A percentile compares a stretch with the other conserved stretches of the same genome.
These are phyloP conservation scores for Rhizomys pruinosus DNA, from an alignment of 2,113 vertebrate species.

Conservation along the genomic window DNA sequence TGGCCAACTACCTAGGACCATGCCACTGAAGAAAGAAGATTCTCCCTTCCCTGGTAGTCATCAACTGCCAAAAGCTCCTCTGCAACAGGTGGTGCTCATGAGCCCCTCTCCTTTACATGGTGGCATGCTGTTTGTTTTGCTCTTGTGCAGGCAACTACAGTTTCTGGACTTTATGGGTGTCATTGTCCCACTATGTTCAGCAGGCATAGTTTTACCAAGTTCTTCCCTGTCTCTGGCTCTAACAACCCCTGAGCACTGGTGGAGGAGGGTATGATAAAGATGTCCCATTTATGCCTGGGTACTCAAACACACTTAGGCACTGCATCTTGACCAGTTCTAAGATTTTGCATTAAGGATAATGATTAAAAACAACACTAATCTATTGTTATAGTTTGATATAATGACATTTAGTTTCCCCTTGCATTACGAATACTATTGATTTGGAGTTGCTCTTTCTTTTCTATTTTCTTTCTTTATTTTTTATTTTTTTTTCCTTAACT, in stretches of 20 bases:
- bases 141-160: background rate
- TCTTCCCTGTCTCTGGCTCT: background rate
- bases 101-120: too few relatives aligned
- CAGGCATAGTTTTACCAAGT: background rate
- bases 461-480: too few relatives aligned
- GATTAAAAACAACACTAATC: background rate
- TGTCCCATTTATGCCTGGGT: too few relatives aligned
- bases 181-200: background rate
- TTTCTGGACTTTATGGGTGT: background rate
- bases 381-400: background rate
- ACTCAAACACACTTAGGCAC: background rate
- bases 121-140: background rate
- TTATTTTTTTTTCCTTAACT: too few relatives aligned
- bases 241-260: too few relatives aligned
- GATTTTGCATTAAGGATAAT: background rate
- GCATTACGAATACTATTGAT: too few relatives aligned
- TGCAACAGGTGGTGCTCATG: too few relatives aligned
- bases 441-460: too few relatives aligned
- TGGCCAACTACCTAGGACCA: too few relatives aligned
- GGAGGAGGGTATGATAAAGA: background rate
- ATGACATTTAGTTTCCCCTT: too few relatives aligned
- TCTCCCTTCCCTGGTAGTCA: background rate
- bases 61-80: too few relatives aligned
- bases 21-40: background rate
- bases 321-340: background rate